Percentiles rank a stretch among this genome's conserved stretches.
These are phyloP conservation scores for Theocolax elegans DNA, from an alignment of 1,140 invertebrate species.

Conservation along the genomic window DNA sequence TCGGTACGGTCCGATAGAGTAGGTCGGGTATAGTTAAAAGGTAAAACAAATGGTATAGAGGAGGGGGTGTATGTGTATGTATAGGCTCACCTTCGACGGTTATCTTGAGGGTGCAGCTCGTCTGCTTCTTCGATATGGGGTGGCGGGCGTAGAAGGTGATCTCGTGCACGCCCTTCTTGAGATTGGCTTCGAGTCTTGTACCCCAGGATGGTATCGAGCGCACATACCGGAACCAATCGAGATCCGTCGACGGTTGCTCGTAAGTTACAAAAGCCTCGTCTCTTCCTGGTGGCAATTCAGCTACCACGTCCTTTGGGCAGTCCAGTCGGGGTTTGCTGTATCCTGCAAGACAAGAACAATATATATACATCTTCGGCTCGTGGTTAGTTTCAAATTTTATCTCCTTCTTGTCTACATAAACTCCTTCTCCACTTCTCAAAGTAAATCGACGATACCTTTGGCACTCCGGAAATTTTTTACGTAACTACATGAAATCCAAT, in stretches of 20 bases:
- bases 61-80: too few relatives aligned
- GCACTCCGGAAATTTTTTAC: too few relatives aligned
- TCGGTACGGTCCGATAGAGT: too few relatives aligned
- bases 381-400: too few relatives aligned
- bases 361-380: too few relatives aligned
- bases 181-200: conserved; percentile 62
- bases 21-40: too few relatives aligned
- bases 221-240: conserved; percentile 67
- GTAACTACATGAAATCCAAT: too few relatives aligned
- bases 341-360: conserved; percentile 45
- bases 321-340: conserved; percentile 63
- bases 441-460: too few relatives aligned
- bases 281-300: conserved; percentile 58
- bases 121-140: conserved; percentile 64
- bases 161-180: conserved; percentile 60
- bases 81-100: conserved; percentile 58
- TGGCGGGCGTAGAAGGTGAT: conserved; percentile 64
- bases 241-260: conserved; percentile 64
- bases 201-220: conserved; percentile 65
- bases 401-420: too few relatives aligned
- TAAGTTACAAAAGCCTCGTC: conserved; percentile 65
- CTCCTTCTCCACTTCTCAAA: too few relatives aligned
- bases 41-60: too few relatives aligned
- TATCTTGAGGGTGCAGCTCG: conserved; percentile 61
- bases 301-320: conserved; percentile 62